Evolutionary conservation across 2,888 invertebrate species (phyloP).

Genomic region (Parelbella ahira): DNA sequence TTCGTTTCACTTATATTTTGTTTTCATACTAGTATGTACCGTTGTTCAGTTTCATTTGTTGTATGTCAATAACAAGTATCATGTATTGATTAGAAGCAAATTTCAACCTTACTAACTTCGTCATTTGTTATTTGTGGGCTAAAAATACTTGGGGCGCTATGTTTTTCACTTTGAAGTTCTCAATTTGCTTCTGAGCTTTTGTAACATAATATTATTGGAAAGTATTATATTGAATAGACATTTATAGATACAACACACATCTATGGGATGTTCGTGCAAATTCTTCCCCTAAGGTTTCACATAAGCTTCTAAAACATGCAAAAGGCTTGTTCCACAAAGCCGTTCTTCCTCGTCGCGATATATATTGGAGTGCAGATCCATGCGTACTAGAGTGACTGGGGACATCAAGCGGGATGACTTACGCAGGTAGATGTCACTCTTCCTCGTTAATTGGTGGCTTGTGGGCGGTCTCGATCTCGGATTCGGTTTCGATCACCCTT

Average conservation of each 20-base stretch:
- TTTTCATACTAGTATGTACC: no score
- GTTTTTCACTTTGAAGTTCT: no score
- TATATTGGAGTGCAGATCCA: conserved; percentile 60
- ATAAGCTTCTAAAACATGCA: conserved; percentile 77
- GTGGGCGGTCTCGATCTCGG: conserved; percentile 45
- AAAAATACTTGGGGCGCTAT: no score
- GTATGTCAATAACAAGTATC: no score
- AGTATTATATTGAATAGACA: conserved; percentile 39
- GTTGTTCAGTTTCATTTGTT: no score
- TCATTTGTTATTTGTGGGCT: no score
- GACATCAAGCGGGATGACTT: conserved; percentile 67
- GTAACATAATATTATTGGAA: no score
- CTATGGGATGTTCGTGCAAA: conserved; percentile 67
- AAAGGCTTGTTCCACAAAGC: conserved; percentile 70
- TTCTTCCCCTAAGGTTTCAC: conserved; percentile 60
- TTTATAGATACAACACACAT: conserved; percentile 53
- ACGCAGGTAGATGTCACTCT: conserved; percentile 72
- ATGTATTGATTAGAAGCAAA: no score
- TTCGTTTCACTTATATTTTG: no score
- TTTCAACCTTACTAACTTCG: no score
- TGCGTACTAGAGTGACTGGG: conserved; percentile 72
- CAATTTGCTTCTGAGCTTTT: no score
- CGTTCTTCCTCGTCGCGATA: conserved; percentile 55
- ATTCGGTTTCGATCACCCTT: conserved; percentile 50
- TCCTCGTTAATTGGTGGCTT: conserved; percentile 52